phyloP scores from a whole-genome alignment of 2,113 vertebrate genomes.

The Xiphorhynchus elegans region DNA sequence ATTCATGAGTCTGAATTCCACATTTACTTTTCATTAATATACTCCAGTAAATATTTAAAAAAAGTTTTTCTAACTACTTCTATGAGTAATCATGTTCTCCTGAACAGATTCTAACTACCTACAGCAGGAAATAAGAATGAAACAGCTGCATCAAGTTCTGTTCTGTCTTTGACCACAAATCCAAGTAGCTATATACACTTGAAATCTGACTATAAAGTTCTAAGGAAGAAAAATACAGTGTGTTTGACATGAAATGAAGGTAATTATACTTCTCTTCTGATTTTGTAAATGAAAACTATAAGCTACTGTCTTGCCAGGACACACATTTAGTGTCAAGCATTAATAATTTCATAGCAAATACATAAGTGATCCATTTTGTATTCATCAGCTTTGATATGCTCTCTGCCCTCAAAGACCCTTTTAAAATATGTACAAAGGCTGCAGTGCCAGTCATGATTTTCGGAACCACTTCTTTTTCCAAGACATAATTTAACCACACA shows the following conservation, averaged over 20 bases:
- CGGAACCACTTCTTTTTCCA: background rate
- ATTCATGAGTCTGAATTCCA: background rate
- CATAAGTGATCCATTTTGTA: background rate
- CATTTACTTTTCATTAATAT: background rate
- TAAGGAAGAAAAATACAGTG: background rate
- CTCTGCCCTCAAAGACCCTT: background rate
- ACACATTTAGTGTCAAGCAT: background rate
- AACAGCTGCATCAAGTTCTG: background rate
- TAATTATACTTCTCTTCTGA: background rate
- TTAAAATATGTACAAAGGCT: background rate
- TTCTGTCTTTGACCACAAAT: background rate
- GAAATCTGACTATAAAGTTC: background rate
- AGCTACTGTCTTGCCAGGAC: background rate
- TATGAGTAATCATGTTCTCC: background rate
- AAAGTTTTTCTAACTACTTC: background rate
- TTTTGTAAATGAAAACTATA: background rate
- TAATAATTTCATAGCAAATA: background rate
- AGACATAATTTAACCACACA: background rate
- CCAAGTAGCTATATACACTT: background rate
- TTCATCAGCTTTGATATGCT: background rate
- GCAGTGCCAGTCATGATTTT: background rate
- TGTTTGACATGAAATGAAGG: background rate
- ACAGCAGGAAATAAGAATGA: background rate
- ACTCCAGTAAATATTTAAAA: background rate
- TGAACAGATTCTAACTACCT: background rate